phyloP scores from a whole-genome alignment of 2,113 vertebrate species.

The Ibidorhyncha struthersii region DNA sequence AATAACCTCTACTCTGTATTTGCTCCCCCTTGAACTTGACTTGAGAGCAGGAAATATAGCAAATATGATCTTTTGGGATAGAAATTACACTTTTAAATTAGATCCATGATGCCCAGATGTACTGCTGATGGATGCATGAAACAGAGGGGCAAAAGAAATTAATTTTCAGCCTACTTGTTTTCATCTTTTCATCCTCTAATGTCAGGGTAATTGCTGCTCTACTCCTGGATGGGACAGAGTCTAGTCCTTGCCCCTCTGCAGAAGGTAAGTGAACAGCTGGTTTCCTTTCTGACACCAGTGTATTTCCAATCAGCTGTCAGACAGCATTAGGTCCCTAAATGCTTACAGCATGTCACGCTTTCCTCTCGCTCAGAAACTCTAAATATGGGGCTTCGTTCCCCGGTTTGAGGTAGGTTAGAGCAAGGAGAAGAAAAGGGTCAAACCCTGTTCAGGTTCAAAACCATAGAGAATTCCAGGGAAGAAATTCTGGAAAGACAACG shows the following conservation, averaged over 20 bases:
- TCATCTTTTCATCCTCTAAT: slow-evolving; percentile 16
- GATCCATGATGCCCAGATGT: background rate
- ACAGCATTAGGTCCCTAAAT: background rate
- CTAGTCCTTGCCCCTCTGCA: background rate
- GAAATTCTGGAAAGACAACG: background rate
- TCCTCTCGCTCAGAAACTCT: background rate
- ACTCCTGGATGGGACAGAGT: background rate
- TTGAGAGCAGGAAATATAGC: background rate
- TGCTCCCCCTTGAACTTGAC: slow-evolving; percentile 5
- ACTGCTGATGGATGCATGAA: background rate
- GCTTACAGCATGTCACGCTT: background rate
- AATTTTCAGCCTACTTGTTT: slow-evolving; percentile 43
- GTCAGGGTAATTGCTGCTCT: slow-evolving; percentile 32
- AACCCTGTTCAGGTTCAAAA: background rate
- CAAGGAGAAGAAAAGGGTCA: background rate
- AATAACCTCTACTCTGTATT: background rate
- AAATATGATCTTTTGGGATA: background rate
- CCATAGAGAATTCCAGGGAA: background rate
- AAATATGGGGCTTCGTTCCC: background rate
- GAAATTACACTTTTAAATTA: slow-evolving; percentile 47
- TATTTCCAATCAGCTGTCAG: slow-evolving; percentile 47
- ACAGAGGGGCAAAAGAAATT: slow-evolving; percentile 31
- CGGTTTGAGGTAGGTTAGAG: background rate
- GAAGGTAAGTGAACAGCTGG: slow-evolving; percentile 45
- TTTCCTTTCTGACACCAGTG: background rate